Base-by-base conservation (phyloP, 2,113 vertebrate species). In the Pseudorasbora parva region DNA sequence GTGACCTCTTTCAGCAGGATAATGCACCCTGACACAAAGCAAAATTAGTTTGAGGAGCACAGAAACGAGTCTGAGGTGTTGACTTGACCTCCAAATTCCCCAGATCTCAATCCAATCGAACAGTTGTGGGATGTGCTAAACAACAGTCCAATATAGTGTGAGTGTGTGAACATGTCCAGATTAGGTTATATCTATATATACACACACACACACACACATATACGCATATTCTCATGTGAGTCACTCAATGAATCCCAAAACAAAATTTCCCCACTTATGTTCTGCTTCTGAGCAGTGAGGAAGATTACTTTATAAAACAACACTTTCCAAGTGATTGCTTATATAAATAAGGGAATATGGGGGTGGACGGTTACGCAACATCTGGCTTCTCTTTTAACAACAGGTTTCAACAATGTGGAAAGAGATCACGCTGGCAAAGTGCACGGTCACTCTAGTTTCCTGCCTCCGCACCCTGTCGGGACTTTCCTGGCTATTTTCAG, bases 401-500 rank as follows among this genome's bases (percentile, higher is more conserved):
- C 66, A 82, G 76, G 76, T 82, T 33, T 82, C 49, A 51, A 72
- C 43, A 9, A 68, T 43, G 54, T 60, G 71, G 66, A 49, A 82
- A 54, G 68, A 80, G 49, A 76, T 81, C 4, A 14, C 2, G 37
- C 84, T 23, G 79, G 69, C 27, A 19, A 79, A 74, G 5, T 8
- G 27, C 60, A 62, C 30, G 54, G 75, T 88, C 37, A 86, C 64
- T 84, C 77, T 47, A 10, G 54, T 78, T 90, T 91, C 87, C 87
- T 87, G 80, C 82, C 88, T 78, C 9, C 78, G 59, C 66, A 47
- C 33, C 43, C 62, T 54, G 19, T 7, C 56, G 90, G 89, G 89
- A 89, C 82, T 92, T 93, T 89, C 86, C 91, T 87, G 82, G 7
- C 80, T 87, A 78, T 86, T 66, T 82, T 87, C 47, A 88, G 41